These are phyloP conservation scores for Hippocampus guttulatus DNA, from an alignment of 2,113 vertebrate species.

Conservation along the genomic window DNA sequence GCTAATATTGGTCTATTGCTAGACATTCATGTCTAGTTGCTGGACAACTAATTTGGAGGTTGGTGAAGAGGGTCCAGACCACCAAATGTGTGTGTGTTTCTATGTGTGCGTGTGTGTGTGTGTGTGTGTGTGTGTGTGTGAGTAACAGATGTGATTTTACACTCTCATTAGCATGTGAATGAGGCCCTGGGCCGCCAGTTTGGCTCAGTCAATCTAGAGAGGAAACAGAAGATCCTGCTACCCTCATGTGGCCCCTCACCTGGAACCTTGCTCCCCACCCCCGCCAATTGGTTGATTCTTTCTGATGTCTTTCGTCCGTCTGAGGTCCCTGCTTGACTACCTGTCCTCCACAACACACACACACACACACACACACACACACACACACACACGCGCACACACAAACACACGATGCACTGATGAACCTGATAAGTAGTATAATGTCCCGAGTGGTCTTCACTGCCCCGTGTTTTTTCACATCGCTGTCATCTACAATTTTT, in stretches of 20 bases:
- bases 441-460: conserved; percentile 78
- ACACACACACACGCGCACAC: too few relatives aligned
- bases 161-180: conserved; percentile 99
- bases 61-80: conserved; percentile 86
- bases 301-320: conserved; percentile 98
- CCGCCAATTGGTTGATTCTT: conserved; percentile 46
- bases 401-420: conserved; percentile 3
- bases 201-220: conserved; percentile 65
- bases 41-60: conserved; percentile 69
- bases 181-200: conserved; percentile 84
- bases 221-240: conserved; percentile 34
- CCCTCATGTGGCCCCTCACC: conserved; percentile 79
- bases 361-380: conserved; percentile 17
- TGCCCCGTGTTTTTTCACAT: conserved; percentile 18
- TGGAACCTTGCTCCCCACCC: conserved; percentile 64
- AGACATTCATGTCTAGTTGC: conserved; percentile 8
- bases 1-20: neutral
- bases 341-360: conserved; percentile 79
- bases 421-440: conserved; percentile 85
- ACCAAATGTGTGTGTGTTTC: conserved; percentile 74
- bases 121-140: conserved; percentile 41
- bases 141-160: conserved; percentile 99
- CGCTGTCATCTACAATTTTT: conserved; percentile 4
- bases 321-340: conserved; percentile 84
- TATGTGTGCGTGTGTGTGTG: neutral